Evolutionary conservation across 2,113 vertebrate species (phyloP), one percentile per base, ranked within the genome.

Genomic region (Mastomys natalensis): DNA sequence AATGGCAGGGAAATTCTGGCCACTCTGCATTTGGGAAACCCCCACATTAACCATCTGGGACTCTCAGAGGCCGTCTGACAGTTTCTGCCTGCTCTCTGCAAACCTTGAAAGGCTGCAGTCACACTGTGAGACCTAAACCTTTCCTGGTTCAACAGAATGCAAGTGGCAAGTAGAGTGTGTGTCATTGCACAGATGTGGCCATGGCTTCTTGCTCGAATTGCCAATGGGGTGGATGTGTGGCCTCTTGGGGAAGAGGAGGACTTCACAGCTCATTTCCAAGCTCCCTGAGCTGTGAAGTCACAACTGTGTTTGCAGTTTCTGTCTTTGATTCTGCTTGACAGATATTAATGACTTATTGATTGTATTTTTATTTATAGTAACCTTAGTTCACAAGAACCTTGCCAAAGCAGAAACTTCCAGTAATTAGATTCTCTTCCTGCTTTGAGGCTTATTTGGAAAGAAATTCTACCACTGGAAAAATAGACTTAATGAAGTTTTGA

Each of bases 361-460:
- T 92, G 31, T 87, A 45, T 93, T 96, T 97, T 96, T 86, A 91
- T 93, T 96, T 93, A 86, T 82, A 76, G 64, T 77, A 95, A 84
- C 40, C 34, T 82, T 86, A 92, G 76, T 34, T 82, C 40, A 73
- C 53, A 92, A 64, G 78, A 76, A 77, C 74, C 73, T 88, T 95
- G 84, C 66, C 72, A 89, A 97, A 73, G 15, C 12, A 84, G 78
- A 90, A 92, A 60, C 9, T 64, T 82, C 68, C 3, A 60, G 74
- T 93, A 90, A 87, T 89, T 93, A 73, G 60, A 91, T 87, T 43
- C n/a, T 51, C 43, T 70, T 37, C 74, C 1, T 2, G 4, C 40
- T 81, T 31, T 34, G 81, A 77, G 29, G 1, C 45, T 73, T 74
- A 72, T 77, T 95, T 97, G 64, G 43, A 89, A 91, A 77, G 80